phyloP scores from a whole-genome alignment of 2,888 invertebrate genomes.

The Brachypterus glaber region DNA sequence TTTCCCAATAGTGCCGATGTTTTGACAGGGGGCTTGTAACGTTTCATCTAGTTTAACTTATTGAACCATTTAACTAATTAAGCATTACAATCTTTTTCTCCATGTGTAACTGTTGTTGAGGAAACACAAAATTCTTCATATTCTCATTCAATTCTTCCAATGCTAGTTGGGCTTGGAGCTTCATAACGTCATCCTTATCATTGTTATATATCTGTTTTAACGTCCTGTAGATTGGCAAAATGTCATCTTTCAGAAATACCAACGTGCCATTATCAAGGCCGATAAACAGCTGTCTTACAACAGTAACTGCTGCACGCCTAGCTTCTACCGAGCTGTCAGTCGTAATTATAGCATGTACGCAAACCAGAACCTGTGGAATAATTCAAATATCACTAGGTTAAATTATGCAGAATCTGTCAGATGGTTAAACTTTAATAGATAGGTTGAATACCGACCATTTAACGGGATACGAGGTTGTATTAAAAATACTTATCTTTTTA shows the following conservation, averaged over 20 bases:
- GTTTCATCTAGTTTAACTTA: too few species aligned
- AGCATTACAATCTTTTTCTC: slow-evolving; percentile 31
- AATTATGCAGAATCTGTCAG: too few species aligned
- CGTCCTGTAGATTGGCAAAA: slow-evolving; percentile 60
- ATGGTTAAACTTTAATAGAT: too few species aligned
- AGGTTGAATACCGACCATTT: too few species aligned
- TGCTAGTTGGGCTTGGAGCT: slow-evolving; percentile 66
- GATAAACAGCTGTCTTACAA: slow-evolving; percentile 62
- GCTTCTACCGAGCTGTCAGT: slow-evolving; percentile 64
- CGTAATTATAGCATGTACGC: slow-evolving; percentile 57
- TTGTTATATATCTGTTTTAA: slow-evolving; percentile 55
- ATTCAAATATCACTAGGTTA: too few species aligned
- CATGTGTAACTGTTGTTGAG: slow-evolving; percentile 31
- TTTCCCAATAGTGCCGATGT: too few species aligned
- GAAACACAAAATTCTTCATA: slow-evolving; percentile 52
- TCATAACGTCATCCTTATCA: slow-evolving; percentile 58
- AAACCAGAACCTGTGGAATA: slow-evolving; percentile 49
- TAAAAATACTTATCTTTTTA: too few species aligned
- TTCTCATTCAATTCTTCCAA: slow-evolving; percentile 66
- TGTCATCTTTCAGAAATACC: slow-evolving; percentile 53
- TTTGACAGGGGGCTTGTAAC: too few species aligned
- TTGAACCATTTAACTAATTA: slow-evolving; percentile 16
- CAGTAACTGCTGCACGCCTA: slow-evolving; percentile 67
- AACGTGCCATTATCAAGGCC: slow-evolving; percentile 65
- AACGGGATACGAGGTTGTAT: too few species aligned